Conservation (phyloP, 2,888 invertebrate species). For the Trichogramma dendrolimi region DNA sequence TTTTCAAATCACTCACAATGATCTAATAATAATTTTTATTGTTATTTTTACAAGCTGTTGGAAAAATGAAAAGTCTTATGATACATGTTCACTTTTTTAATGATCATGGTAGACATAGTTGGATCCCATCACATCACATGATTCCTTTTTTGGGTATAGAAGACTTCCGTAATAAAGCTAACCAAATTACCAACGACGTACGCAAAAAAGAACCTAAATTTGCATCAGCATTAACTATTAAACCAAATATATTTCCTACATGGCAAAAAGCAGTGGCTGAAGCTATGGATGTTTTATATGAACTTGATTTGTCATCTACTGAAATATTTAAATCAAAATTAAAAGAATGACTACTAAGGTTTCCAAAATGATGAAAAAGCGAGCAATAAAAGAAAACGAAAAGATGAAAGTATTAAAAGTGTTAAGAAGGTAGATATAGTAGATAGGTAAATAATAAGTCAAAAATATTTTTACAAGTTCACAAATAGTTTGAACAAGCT, state of each 20-base stretch:
- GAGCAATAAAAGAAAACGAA: conserved; percentile 23
- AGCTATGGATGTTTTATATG: conserved; percentile 29
- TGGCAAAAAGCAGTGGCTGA: conserved; percentile 31
- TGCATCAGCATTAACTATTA: conserved; percentile 27
- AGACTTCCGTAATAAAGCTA: conserved; percentile 27
- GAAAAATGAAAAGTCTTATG: conserved; percentile 26
- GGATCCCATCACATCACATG: conserved; percentile 30
- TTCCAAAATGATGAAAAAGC: conserved; percentile 6
- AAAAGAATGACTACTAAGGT: conserved; percentile 18
- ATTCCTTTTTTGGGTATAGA: conserved; percentile 27
- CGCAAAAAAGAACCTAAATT: conserved; percentile 30
- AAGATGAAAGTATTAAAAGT: conserved; percentile 5
- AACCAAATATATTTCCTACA: conserved; percentile 23
- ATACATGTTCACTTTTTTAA: conserved; percentile 30
- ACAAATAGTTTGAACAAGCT: too few relatives aligned
- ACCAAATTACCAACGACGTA: conserved; percentile 18
- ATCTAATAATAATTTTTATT: not conserved
- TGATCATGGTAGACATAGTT: conserved; percentile 30
- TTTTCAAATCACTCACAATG: not conserved
- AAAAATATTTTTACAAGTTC: not conserved
- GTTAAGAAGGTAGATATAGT: conserved; percentile 19
- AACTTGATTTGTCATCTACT: conserved; percentile 19
- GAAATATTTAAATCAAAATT: conserved; percentile 21
- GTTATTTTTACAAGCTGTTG: conserved; percentile 15
- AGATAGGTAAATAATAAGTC: not conserved